phyloP scores from a whole-genome alignment of 2,797 vertebrate species.

The Malurus splendens region DNA sequence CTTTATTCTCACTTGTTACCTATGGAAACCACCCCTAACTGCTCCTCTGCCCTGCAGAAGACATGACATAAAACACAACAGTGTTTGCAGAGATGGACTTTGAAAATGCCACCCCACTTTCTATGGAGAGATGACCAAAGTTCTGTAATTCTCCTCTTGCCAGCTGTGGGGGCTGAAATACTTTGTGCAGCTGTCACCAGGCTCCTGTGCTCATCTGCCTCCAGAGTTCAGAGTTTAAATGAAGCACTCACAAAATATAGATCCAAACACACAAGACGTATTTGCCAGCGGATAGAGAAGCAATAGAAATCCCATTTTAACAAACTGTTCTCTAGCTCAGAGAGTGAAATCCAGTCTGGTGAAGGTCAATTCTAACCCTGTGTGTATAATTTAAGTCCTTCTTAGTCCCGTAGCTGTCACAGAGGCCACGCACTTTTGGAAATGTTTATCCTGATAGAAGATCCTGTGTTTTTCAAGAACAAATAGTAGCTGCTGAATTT shows the following conservation, averaged over 20 bases:
- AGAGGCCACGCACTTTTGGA: fast-evolving
- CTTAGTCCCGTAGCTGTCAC: neutral
- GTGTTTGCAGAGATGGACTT: neutral
- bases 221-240: neutral
- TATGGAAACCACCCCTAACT: neutral
- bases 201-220: neutral
- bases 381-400: neutral
- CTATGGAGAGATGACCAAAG: neutral
- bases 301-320: neutral
- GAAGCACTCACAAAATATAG: neutral
- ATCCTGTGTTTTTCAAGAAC: neutral
- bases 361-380: neutral
- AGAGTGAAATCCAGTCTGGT: neutral
- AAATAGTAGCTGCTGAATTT: neutral
- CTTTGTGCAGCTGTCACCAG: neutral
- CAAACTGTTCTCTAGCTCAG: neutral
- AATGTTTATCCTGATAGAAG: neutral
- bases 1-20: neutral
- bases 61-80: neutral
- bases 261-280: neutral
- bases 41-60: neutral
- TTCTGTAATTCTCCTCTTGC: neutral
- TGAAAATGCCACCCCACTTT: neutral
- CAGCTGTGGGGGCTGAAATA: neutral
- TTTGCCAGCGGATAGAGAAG: neutral